phyloP scores from a whole-genome alignment of 2,888 invertebrate species.

The Polylopha cassiicola region DNA sequence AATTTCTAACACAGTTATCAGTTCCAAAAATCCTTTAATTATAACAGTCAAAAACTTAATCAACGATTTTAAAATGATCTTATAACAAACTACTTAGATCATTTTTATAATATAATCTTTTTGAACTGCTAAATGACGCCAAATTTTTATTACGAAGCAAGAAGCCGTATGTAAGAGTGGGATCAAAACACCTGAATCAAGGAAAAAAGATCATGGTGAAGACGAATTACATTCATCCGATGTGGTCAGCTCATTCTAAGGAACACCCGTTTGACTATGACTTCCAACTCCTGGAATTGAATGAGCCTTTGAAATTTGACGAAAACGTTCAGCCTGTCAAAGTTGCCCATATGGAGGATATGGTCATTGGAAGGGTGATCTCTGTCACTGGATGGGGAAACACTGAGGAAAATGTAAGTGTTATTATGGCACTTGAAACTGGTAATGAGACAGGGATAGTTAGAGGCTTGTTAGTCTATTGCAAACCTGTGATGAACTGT shows the following conservation, averaged over 20 bases:
- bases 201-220: constrained; percentile 45
- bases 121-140: neutral
- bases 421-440: no score
- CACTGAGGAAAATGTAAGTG: constrained; percentile 63
- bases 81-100: no score
- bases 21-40: no score
- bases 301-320: constrained; percentile 44
- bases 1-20: no score
- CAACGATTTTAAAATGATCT: no score
- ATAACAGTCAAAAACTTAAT: no score
- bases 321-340: constrained; percentile 56
- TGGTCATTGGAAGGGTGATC: constrained; percentile 60
- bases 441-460: no score
- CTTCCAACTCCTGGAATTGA: constrained; percentile 56
- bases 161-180: constrained; percentile 55
- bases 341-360: constrained; percentile 60
- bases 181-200: constrained; percentile 56
- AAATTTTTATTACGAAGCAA: constrained; percentile 38
- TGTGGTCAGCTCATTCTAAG: constrained; percentile 48
- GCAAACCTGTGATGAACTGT: no score
- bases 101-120: no score
- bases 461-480: no score
- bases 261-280: constrained; percentile 66
- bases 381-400: constrained; percentile 71
- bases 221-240: constrained; percentile 45